phyloP scores from a whole-genome alignment of 2,888 invertebrate species.

The Meandrusa payeni region DNA sequence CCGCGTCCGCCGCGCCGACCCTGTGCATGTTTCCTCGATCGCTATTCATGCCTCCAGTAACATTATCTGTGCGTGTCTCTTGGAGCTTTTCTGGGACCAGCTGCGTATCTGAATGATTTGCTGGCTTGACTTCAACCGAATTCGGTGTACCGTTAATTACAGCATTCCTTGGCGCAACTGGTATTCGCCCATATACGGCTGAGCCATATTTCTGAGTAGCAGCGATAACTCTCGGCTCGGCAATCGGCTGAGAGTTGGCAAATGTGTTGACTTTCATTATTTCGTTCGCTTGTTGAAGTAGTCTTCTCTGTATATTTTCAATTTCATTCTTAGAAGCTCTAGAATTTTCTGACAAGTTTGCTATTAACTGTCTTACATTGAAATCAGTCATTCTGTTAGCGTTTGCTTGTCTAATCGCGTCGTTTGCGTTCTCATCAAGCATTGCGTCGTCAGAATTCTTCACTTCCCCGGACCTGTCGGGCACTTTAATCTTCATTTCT shows the following conservation, averaged over 20 bases:
- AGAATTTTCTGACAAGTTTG: constrained; percentile 68
- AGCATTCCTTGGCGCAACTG: constrained; percentile 46
- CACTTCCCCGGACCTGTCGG: constrained; percentile 33
- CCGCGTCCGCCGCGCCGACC: constrained; percentile 66
- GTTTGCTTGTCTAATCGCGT: constrained; percentile 33
- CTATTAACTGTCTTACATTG: constrained; percentile 68
- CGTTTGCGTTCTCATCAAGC: constrained; percentile 29
- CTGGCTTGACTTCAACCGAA: constrained; percentile 16
- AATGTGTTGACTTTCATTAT: constrained; percentile 74
- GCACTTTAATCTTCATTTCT: constrained; percentile 65
- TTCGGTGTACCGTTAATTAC: constrained; percentile 28
- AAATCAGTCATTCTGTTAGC: constrained; percentile 56
- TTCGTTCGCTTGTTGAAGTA: constrained; percentile 70
- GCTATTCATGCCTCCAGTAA: constrained; percentile 62
- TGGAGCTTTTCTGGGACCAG: constrained; percentile 73
- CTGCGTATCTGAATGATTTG: constrained; percentile 55
- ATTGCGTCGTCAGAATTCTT: constrained; percentile 28
- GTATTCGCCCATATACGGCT: constrained; percentile 48
- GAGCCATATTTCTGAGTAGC: constrained; percentile 58
- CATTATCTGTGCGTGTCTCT: constrained; percentile 54
- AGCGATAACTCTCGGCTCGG: constrained; percentile 56
- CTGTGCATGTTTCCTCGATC: constrained; percentile 66
- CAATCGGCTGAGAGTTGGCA: constrained; percentile 47
- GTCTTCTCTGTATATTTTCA: constrained; percentile 65
- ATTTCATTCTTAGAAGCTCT: constrained; percentile 69